A percentile compares a stretch with the other conserved stretches of the same genome.
phyloP scores from a whole-genome alignment of 2,888 invertebrate species.

The Philereme vetulata region DNA sequence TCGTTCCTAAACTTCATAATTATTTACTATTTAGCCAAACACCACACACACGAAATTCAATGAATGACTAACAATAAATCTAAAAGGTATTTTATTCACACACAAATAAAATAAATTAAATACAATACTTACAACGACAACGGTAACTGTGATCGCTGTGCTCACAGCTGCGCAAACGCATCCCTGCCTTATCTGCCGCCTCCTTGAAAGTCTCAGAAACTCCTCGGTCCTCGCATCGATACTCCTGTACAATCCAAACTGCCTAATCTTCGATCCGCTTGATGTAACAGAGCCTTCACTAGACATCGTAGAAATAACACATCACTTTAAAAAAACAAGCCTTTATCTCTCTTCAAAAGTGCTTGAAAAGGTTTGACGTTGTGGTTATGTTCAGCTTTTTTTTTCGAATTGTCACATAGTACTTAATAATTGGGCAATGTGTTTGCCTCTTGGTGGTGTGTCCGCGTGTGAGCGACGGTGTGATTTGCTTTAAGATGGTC shows the following conservation, averaged over 20 bases:
- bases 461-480: conserved; percentile 52
- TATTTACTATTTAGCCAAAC: too few species aligned
- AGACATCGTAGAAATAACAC: conserved; percentile 61
- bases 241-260: conserved; percentile 72
- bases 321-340: conserved; percentile 53
- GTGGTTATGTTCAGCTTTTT: neutral
- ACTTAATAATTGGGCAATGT: conserved; percentile 14
- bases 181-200: conserved; percentile 70
- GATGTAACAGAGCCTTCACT: conserved; percentile 64
- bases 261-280: conserved; percentile 58
- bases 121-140: conserved; percentile 71
- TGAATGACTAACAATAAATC: too few species aligned
- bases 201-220: conserved; percentile 69
- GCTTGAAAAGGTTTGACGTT: neutral
- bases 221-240: conserved; percentile 75
- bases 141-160: conserved; percentile 72
- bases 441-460: conserved; percentile 53
- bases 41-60: too few species aligned
- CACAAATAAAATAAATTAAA: too few species aligned
- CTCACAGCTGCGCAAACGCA: conserved; percentile 75
- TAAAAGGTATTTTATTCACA: too few species aligned
- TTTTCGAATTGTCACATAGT: neutral
- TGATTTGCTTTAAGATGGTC: conserved; percentile 69
- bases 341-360: neutral
- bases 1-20: too few species aligned